Percentiles rank a stretch among this genome's conserved stretches.
These are phyloP conservation scores for Zootermopsis nevadensis DNA, from an alignment of 2,888 invertebrate genomes.

Conservation along the genomic window DNA sequence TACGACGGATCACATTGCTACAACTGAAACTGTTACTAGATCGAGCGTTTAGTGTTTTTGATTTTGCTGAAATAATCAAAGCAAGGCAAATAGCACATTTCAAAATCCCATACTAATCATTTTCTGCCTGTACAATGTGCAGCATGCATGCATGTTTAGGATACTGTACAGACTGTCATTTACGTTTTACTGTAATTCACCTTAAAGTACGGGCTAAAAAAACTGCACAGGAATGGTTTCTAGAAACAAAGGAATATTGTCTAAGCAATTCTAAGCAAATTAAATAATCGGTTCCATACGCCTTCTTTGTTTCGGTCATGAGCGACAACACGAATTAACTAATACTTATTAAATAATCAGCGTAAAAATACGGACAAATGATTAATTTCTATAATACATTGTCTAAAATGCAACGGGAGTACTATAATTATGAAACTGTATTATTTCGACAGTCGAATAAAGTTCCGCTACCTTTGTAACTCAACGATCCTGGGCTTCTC, in stretches of 20 bases:
- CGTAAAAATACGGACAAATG: neutral
- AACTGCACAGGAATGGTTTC: neutral
- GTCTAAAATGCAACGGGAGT: neutral
- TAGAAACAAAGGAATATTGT: neutral
- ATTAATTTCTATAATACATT: neutral
- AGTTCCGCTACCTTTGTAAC: conserved; percentile 72
- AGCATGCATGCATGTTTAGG: neutral
- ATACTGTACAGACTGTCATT: neutral
- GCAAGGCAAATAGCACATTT: conserved; percentile 21
- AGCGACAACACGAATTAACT: neutral
- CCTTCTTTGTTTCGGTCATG: neutral
- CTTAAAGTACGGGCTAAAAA: neutral
- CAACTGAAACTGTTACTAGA: conserved; percentile 64
- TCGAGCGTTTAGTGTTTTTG: conserved; percentile 65
- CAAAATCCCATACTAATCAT: neutral
- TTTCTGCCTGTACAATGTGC: neutral
- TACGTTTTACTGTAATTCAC: neutral
- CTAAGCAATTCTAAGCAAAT: neutral
- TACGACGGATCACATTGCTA: conserved; percentile 71
- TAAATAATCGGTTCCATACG: neutral
- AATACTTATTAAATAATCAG: neutral
- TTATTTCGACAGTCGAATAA: neutral
- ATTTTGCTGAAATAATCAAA: conserved; percentile 63
- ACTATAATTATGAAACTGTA: neutral
- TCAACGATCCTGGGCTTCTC: conserved; percentile 78